Evolutionary conservation across 2,888 invertebrate species (phyloP), one percentile per base, ranked within the genome.

Genomic region (Parnassius smintheus): DNA sequence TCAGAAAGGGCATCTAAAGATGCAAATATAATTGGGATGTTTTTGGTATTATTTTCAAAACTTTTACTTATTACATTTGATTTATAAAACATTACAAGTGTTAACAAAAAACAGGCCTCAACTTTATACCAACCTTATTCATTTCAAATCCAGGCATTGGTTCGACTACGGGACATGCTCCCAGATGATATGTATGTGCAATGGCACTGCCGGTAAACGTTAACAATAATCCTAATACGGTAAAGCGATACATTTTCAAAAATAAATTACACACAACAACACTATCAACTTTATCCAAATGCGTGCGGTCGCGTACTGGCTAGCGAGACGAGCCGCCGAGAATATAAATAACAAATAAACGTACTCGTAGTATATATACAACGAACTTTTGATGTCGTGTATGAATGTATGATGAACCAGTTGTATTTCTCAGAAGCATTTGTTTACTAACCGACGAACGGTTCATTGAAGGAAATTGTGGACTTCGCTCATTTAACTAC

Each of bases 91-190:
- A 25, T 4, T 3, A 3, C 0, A 25, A 25, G 25, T 25, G 25
- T 25, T 4, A 25, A 25, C 3, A 25, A 25, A 25, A 25, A 25
- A 25, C 7, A 4, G 2, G 4, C 13, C 13, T 9, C 49, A 49
- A 35, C 2, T 11, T 44, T 25, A 35, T 54, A 78, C 88, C 89
- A 89, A 96, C 96, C 93, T 91, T 93, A 68, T 93, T 94, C 94
- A 96, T 96, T 65, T 95, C 93, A 78, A 97, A 96, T 61, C 93
- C 93, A 0, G 92, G 84, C 93, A 95, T 93, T 0, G 96, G 95
- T 70, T 96, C 95, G 2, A 96, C 95, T 9, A 92, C 78, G 0
- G 96, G 96, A 75, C 96, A 96, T 12, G 89, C 88, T 13, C 96
- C 96, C 69, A 96, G 85, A 73, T 96, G 95, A 79, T 96, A 96